Conservation (phyloP, 2,113 vertebrate species). For the Eira barbara region DNA sequence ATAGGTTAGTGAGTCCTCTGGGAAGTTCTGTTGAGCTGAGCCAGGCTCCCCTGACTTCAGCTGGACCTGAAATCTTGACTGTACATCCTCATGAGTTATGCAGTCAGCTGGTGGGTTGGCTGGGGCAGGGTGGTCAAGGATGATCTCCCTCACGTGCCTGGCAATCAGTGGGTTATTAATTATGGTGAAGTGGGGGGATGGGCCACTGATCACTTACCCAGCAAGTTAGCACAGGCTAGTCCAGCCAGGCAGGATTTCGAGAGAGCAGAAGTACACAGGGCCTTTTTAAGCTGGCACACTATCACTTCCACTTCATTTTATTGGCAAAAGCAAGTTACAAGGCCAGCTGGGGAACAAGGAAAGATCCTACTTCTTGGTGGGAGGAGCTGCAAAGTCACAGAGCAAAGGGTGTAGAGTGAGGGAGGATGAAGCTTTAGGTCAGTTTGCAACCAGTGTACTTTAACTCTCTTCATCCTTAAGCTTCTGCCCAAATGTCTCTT, state of each 20-base stretch:
- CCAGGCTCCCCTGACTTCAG: background rate
- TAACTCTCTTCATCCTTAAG: background rate
- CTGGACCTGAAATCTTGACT: background rate
- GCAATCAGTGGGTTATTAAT: background rate
- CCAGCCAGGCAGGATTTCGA: background rate
- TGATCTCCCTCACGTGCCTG: background rate
- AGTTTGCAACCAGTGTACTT: background rate
- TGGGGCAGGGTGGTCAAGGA: background rate
- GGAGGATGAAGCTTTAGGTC: background rate
- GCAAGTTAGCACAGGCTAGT: background rate
- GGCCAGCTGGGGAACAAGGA: background rate
- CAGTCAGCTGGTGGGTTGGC: background rate
- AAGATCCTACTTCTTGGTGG: background rate
- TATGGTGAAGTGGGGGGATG: background rate
- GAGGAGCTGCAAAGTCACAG: background rate
- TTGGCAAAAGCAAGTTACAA: background rate
- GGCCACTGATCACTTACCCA: background rate
- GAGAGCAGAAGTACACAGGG: background rate
- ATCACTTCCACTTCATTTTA: background rate
- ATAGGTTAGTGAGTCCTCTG: background rate
- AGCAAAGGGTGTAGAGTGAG: background rate
- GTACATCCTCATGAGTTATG: background rate
- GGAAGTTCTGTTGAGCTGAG: background rate
- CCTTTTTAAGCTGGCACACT: background rate
- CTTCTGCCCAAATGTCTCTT: background rate